Base-by-base conservation (phyloP, 2,113 vertebrate genomes). In the Promerops cafer region DNA sequence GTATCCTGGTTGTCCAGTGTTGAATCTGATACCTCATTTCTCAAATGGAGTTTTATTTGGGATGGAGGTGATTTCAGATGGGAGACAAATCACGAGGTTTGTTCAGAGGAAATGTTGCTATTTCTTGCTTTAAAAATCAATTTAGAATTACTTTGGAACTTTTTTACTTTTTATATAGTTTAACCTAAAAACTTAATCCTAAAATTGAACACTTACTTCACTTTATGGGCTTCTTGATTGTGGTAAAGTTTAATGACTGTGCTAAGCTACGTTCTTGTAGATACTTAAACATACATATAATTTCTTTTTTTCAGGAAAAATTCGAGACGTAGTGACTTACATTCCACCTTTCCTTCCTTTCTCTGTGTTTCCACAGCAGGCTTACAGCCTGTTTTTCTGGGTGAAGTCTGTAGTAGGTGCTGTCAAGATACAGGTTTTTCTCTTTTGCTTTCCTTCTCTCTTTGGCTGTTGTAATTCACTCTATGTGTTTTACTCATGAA, bases 391-490 rank as follows among this genome's bases (percentile, higher is more conserved):
- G 15, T 61, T 87, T 79, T 80, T 83, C 75, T 91, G 23, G 1
- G 0, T 86, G 31, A 86, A 83, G 10, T 69, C 66, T 92, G 19
- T 76, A 69, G 53, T n/a, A 39, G 13, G 4, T 54, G 12, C 74
- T 90, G 22, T 69, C 37, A 77, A 14, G 9, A 23, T 53, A 31
- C 24, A 83, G 11, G 27, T 77, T 85, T 93, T 45, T 15, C 33
- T 88, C 85, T 86, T 79, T 60, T 66, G 23, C 33, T 23, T 88
- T 70, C 45, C 31, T 72, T 72, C 24, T 90, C 90, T 21, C 30
- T 83, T 90, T 75, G n/a, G 37, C 52, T 90, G 18, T 69, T 93
- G 26, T 80, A 28, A 76, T 74, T 94, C 61, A 77, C 14, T 86
- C 28, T 1, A 4, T 72, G 61, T 4, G 2, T 26, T 69, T 72